These are phyloP conservation scores for Ctenicera cuprea DNA, from an alignment of 2,888 invertebrate genomes.

Conservation along the genomic window DNA sequence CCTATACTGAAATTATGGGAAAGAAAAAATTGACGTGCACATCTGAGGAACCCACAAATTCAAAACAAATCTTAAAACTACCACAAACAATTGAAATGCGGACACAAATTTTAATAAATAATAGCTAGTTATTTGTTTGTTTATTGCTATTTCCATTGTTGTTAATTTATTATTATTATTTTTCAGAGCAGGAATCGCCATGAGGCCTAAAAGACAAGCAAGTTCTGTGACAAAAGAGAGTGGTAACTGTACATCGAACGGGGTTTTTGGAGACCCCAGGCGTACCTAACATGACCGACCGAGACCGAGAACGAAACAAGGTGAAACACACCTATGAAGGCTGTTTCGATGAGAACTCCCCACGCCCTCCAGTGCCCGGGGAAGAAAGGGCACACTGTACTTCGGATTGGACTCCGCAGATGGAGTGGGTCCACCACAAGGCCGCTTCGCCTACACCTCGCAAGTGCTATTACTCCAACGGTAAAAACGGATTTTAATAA, in stretches of 20 bases:
- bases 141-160: too few relatives aligned
- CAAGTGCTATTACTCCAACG: slow-evolving; percentile 61
- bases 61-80: too few relatives aligned
- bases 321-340: slow-evolving; percentile 63
- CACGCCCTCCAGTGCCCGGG: slow-evolving; percentile 90
- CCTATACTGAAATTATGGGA: too few relatives aligned
- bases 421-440: slow-evolving; percentile 63
- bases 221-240: slow-evolving; percentile 48
- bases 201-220: slow-evolving; percentile 62
- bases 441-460: slow-evolving; percentile 62
- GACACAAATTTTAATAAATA: too few relatives aligned
- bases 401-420: slow-evolving; percentile 64
- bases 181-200: slow-evolving; percentile 65
- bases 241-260: slow-evolving; percentile 54
- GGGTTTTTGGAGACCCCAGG: slow-evolving; percentile 56
- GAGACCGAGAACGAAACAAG: slow-evolving; percentile 57
- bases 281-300: slow-evolving; percentile 65
- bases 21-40: too few relatives aligned
- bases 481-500: too few relatives aligned
- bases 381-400: slow-evolving; percentile 75
- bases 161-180: slow-evolving; percentile 39
- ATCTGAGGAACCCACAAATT: too few relatives aligned
- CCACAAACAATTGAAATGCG: too few relatives aligned
- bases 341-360: slow-evolving; percentile 78
- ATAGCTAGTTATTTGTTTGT: too few relatives aligned